Evolutionary conservation across 1,140 invertebrate species (phyloP).

Genomic region (Zaprionus inermis): DNA sequence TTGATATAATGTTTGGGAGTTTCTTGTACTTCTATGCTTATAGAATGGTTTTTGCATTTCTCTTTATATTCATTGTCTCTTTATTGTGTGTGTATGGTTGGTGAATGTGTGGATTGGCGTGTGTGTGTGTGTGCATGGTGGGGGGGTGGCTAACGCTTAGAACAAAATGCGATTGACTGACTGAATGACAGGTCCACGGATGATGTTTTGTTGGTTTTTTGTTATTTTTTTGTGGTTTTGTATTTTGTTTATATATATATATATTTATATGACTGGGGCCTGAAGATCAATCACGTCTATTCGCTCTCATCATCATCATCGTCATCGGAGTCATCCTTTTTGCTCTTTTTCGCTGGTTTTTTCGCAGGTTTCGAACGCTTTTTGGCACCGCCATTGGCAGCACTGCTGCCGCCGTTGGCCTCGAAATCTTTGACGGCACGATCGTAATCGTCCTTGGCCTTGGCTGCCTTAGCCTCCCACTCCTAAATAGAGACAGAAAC

Average conservation of each 20-base stretch:
- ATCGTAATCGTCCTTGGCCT: conserved; percentile 94
- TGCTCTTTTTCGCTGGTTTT: conserved; percentile 83
- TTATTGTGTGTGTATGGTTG: conserved; percentile 18
- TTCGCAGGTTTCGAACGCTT: conserved; percentile 83
- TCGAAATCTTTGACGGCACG: conserved; percentile 95
- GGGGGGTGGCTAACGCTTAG: conserved; percentile 15
- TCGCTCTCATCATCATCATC: conserved; percentile 83
- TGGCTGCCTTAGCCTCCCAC: conserved; percentile 94
- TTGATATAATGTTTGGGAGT: conserved; percentile 8
- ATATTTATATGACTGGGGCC: conserved; percentile 43
- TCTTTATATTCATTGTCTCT: conserved; percentile 3
- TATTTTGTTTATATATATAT: conserved; percentile 6
- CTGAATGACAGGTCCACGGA: conserved; percentile 26
- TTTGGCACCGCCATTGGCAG: conserved; percentile 84
- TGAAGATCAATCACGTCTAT: conserved; percentile 42
- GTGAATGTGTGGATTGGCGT: conserved; percentile 17
- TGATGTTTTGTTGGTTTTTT: conserved; percentile 23
- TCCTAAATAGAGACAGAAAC: conserved; percentile 86
- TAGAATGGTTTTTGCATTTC: conserved; percentile 23
- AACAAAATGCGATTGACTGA: conserved; percentile 46
- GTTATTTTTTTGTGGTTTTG: background rate
- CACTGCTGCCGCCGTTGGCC: conserved; percentile 87
- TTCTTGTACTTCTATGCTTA: conserved; percentile 22
- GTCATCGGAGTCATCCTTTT: conserved; percentile 84
- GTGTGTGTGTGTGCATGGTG: conserved; percentile 21